Conservation (phyloP, 2,113 vertebrate species). For the Chamaetylas fuelleborni region DNA sequence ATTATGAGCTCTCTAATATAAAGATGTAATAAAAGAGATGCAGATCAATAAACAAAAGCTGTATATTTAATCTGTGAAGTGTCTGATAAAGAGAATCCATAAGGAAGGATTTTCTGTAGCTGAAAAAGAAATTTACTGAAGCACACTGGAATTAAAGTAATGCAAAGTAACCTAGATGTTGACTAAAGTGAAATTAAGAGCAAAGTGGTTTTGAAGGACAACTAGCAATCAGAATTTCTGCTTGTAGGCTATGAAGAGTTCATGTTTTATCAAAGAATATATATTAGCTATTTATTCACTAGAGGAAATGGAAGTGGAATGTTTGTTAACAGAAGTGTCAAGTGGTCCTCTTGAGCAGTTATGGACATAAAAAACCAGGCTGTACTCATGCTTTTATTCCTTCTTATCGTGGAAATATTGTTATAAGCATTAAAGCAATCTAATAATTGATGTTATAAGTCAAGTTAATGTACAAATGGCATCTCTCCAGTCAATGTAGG, state of each 20-base stretch:
- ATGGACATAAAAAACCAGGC: background rate
- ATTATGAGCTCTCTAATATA: background rate
- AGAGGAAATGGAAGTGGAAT: background rate
- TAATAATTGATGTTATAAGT: background rate
- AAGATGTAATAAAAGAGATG: background rate
- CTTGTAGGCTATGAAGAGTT: background rate
- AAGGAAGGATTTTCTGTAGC: background rate
- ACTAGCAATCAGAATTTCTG: background rate
- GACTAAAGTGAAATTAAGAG: background rate
- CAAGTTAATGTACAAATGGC: background rate
- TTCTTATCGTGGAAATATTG: background rate
- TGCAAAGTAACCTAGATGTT: background rate
- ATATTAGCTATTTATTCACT: background rate
- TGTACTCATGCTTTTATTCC: background rate
- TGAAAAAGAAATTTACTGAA: background rate
- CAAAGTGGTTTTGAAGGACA: background rate
- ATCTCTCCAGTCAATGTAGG: background rate
- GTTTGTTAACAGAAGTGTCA: background rate
- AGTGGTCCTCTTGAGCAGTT: background rate
- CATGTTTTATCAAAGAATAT: background rate
- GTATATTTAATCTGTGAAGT: background rate
- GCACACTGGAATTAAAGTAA: background rate
- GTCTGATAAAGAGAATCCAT: background rate
- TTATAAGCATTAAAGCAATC: background rate
- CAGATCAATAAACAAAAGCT: background rate